These are phyloP conservation scores for Esox niger DNA, from an alignment of 2,113 vertebrate species.

Conservation along the genomic window DNA sequence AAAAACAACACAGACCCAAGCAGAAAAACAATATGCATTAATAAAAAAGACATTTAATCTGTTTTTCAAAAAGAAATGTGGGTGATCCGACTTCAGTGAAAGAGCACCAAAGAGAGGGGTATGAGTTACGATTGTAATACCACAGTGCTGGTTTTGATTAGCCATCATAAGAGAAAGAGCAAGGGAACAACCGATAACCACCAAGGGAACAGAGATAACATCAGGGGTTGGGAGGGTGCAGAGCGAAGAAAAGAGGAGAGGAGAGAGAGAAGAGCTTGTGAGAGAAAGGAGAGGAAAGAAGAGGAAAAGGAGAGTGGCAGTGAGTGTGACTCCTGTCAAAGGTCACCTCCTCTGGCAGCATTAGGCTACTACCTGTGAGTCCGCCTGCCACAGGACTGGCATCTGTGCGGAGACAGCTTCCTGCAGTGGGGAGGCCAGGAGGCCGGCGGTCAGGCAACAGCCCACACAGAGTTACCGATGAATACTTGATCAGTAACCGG, in stretches of 20 bases:
- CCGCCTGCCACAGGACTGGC: conserved; percentile 35
- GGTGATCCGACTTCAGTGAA: no score
- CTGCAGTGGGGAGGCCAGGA: conserved; percentile 32
- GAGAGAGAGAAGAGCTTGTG: not conserved
- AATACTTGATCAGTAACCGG: conserved; percentile 52
- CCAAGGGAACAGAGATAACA: not conserved
- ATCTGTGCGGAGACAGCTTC: conserved; percentile 22
- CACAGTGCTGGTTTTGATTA: not conserved
- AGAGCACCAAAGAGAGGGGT: not conserved
- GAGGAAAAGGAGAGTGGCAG: conserved; percentile 12
- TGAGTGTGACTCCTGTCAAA: conserved; percentile 34
- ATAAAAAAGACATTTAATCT: not conserved
- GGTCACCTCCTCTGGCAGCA: conserved; percentile 47
- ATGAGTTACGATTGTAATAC: not conserved
- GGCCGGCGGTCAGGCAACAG: not conserved
- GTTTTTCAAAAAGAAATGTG: not conserved
- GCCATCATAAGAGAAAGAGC: not conserved
- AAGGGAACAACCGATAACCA: not conserved
- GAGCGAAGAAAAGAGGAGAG: not conserved
- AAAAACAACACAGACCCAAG: not conserved
- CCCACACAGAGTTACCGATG: conserved; percentile 29
- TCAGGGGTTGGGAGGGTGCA: not conserved
- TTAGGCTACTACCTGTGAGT: conserved; percentile 30
- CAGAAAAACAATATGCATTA: not conserved
- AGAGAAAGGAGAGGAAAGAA: not conserved